Percentiles rank a stretch among this genome's conserved stretches.
These are phyloP conservation scores for Porphyrio hochstetteri DNA, from an alignment of 2,113 vertebrate species.

Conservation along the genomic window DNA sequence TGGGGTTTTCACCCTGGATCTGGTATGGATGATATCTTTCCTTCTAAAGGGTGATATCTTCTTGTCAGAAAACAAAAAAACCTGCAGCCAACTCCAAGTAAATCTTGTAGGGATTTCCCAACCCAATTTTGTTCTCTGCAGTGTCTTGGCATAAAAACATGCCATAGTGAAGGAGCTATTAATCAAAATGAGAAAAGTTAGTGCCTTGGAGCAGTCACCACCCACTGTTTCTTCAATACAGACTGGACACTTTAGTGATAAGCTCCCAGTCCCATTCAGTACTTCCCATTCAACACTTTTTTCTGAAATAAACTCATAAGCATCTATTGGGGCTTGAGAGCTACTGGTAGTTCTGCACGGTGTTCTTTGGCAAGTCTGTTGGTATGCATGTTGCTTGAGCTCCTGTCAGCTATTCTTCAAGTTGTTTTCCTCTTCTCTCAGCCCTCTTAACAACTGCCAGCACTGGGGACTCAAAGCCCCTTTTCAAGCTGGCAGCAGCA, in stretches of 20 bases:
- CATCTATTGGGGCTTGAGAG: background rate
- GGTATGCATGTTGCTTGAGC: background rate
- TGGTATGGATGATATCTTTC: background rate
- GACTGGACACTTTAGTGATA: background rate
- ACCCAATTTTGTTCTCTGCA: background rate
- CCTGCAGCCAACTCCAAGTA: background rate
- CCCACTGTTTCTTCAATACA: background rate
- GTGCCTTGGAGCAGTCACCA: background rate
- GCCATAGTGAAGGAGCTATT: background rate
- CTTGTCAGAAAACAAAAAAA: background rate
- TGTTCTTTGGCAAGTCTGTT: background rate
- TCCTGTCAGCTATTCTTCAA: background rate
- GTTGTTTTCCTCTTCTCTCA: background rate
- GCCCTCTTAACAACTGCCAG: background rate
- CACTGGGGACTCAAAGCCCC: rapidly evolving
- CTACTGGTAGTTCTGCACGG: background rate
- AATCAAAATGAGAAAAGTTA: background rate
- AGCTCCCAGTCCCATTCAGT: background rate
- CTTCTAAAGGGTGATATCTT: background rate
- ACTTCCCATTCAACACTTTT: background rate
- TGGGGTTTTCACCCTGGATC: background rate
- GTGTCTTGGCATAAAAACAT: background rate
- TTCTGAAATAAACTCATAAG: background rate
- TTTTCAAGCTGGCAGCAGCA: background rate
- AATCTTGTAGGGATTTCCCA: background rate